Evolutionary conservation across 2,113 vertebrate species (phyloP), one percentile per base, ranked within the genome.

Genomic region (Sinocyclocheilus anshuiensis): DNA sequence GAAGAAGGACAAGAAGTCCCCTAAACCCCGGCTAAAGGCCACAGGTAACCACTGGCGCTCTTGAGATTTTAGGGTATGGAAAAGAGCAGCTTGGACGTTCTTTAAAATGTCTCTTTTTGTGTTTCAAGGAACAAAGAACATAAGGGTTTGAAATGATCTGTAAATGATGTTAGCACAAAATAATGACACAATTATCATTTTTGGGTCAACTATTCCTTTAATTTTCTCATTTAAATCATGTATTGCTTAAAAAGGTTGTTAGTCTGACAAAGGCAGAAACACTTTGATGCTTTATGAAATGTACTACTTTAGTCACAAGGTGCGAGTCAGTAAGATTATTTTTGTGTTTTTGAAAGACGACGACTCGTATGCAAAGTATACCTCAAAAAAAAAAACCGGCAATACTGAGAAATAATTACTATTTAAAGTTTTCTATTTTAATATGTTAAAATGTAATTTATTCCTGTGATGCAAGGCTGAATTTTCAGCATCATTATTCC

Each of bases 1-100:
- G 90, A 97, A 95, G 94, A 98, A 97, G 95, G 98, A 99, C 95
- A 99, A 98, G 96, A 99, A 99, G 90, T 97, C 98, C 90, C 98
- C 98, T 3, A 99, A 98, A 90, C 98, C 98, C 83, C 94, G 98
- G 89, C 97, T 99, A 97, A 99, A 99, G 96, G 98, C 98, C 77
- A 99, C 98, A 94, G 98, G 98, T 99, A 92, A 92, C 92, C 15
- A 18, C 15, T 11, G 22, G 0, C 29, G 1, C 67, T 36, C 7
- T 20, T 29, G 6, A 24, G 26, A 20, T 24, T 33, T 78, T 55
- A 55, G 9, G 16, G 6, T 22, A 2, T 10, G 6, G 4, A 11
- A 4, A 57, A 20, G 26, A 26, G 45, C 42, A 45, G 42, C 42
- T 45, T 45, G 10, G 42, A 45, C 42, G 2, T 10, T 20, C 16